Conservation (phyloP, 1,140 invertebrate genomes). For the Drosophila nikananu region DNA sequence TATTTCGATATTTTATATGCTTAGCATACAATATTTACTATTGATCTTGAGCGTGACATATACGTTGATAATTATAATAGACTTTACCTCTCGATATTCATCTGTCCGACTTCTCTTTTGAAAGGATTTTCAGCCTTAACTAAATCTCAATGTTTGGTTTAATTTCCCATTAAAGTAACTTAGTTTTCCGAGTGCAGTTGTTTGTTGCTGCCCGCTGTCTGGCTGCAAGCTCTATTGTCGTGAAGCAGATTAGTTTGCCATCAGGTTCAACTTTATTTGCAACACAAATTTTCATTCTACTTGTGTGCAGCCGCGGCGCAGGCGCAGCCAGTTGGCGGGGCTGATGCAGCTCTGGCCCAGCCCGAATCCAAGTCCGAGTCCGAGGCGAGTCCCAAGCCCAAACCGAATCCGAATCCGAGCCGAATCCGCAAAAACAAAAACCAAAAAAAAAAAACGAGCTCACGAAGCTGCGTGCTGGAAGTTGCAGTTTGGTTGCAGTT, state of each 20-base stretch:
- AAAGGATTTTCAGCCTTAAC: not conserved
- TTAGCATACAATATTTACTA: too few relatives aligned
- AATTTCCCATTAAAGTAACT: not conserved
- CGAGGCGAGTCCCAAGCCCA: slow-evolving; percentile 10
- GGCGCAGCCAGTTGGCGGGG: slow-evolving; percentile 32
- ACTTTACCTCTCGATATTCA: not conserved
- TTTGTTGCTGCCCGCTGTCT: slow-evolving; percentile 54
- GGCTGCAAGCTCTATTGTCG: slow-evolving; percentile 74
- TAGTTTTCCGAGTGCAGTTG: slow-evolving; percentile 20
- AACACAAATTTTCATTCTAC: slow-evolving; percentile 83
- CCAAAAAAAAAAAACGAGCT: slow-evolving; percentile 52
- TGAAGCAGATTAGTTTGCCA: slow-evolving; percentile 83
- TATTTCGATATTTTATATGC: too few relatives aligned
- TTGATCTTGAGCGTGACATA: not conserved
- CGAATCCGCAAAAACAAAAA: slow-evolving; percentile 29
- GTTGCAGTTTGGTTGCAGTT: slow-evolving; percentile 34
- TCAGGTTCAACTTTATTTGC: slow-evolving; percentile 83
- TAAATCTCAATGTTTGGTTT: not conserved
- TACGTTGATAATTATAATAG: not conserved
- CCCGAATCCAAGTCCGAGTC: slow-evolving; percentile 16
- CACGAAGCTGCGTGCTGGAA: slow-evolving; percentile 75
- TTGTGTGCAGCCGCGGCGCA: slow-evolving; percentile 65
- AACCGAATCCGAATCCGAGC: slow-evolving; percentile 26
- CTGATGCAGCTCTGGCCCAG: slow-evolving; percentile 25
- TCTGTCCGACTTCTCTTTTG: not conserved